A percentile compares a stretch with the other conserved stretches of the same genome.
phyloP scores from a whole-genome alignment of 1,140 invertebrate genomes.

The Atta texana region DNA sequence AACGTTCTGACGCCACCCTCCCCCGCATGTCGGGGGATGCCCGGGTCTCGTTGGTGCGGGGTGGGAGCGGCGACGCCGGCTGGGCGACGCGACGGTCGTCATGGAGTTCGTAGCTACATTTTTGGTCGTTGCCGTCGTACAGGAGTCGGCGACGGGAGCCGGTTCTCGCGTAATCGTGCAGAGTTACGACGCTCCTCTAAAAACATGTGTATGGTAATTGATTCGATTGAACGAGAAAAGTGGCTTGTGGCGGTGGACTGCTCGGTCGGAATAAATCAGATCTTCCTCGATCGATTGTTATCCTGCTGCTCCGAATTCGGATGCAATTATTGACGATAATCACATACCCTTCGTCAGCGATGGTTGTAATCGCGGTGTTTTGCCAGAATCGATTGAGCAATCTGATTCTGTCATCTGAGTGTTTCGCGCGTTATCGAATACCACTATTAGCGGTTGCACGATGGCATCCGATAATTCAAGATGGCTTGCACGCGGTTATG shows the following conservation, averaged over 20 bases:
- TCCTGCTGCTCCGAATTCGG: background rate
- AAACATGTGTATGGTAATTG: slow-evolving; percentile 33
- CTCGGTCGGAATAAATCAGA: background rate
- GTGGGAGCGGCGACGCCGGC: slow-evolving; percentile 34
- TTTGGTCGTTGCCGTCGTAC: slow-evolving; percentile 66
- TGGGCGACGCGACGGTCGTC: slow-evolving; percentile 64
- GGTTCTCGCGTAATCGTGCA: slow-evolving; percentile 69
- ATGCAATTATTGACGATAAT: slow-evolving; percentile 3
- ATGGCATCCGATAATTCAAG: slow-evolving; percentile 63
- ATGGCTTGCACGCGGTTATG: slow-evolving; percentile 53
- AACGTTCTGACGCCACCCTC: slow-evolving; percentile 65
- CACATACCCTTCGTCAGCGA: background rate
- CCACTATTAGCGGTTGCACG: slow-evolving; percentile 56
- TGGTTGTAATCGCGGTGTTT: slow-evolving; percentile 32
- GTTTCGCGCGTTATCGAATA: slow-evolving; percentile 64
- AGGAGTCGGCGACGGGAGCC: slow-evolving; percentile 64
- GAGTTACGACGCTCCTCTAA: slow-evolving; percentile 32
- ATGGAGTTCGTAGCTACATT: slow-evolving; percentile 55
- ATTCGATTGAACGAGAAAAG: background rate
- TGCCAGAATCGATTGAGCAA: slow-evolving; percentile 40
- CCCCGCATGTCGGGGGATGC: slow-evolving; percentile 57
- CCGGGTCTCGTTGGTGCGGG: slow-evolving; percentile 16
- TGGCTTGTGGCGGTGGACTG: background rate
- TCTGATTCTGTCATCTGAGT: slow-evolving; percentile 49
- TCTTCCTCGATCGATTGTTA: background rate